Evolutionary conservation across 2,113 vertebrate species (phyloP).

Genomic region (Cololabis saira): DNA sequence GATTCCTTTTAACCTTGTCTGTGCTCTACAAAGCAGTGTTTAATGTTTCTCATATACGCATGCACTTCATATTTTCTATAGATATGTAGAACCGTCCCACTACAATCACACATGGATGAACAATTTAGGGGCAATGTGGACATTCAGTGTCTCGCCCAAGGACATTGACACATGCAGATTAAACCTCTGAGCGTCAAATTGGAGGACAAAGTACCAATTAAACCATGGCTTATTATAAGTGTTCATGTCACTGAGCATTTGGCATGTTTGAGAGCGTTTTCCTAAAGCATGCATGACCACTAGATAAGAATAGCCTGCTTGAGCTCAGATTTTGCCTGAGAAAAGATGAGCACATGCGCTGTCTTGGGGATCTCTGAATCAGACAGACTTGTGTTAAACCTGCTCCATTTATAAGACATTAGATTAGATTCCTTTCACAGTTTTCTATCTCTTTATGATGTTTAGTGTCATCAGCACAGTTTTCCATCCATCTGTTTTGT

Average conservation of each 20-base stretch:
- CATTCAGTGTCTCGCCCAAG: too few species aligned
- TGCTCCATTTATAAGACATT: slow-evolving; percentile 25
- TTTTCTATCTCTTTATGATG: slow-evolving; percentile 16
- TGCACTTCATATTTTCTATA: too few species aligned
- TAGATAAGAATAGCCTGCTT: slow-evolving; percentile 16
- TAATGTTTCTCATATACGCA: too few species aligned
- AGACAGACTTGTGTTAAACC: slow-evolving; percentile 3
- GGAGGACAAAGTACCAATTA: neutral
- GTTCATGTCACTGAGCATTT: slow-evolving; percentile 32
- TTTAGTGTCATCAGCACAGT: neutral
- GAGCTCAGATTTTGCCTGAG: slow-evolving; percentile 17
- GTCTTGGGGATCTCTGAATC: slow-evolving; percentile 1
- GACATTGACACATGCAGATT: too few species aligned
- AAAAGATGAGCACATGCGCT: slow-evolving; percentile 19
- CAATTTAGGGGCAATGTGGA: too few species aligned
- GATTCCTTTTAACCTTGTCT: too few species aligned
- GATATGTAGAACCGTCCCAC: too few species aligned
- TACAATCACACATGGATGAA: too few species aligned
- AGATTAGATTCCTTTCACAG: slow-evolving; percentile 22
- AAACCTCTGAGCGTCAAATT: too few species aligned
- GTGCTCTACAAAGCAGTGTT: too few species aligned
- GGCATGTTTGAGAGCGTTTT: slow-evolving; percentile 22
- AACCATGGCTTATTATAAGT: slow-evolving; percentile 8
- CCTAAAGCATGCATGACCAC: slow-evolving; percentile 11
- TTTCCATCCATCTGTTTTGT: too few species aligned